Percentiles rank a stretch among this genome's conserved stretches.
Evolutionary conservation across 2,797 vertebrate genomes (phyloP).

Genomic region (Anableps anableps): DNA sequence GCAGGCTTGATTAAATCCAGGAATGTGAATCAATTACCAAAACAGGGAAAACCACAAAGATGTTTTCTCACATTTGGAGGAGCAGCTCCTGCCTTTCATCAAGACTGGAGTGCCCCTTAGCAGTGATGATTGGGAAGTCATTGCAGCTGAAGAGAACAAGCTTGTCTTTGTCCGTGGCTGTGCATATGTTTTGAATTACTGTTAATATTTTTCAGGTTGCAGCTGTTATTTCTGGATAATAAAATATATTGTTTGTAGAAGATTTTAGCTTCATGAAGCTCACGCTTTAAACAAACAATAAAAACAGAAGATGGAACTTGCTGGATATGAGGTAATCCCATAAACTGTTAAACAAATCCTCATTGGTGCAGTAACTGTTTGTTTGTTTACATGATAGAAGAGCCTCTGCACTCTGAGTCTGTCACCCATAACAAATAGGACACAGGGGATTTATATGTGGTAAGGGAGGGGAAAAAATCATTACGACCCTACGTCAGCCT

Average conservation of each 20-base stretch:
- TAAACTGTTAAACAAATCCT: slow-evolving; percentile 45
- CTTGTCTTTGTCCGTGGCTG: slow-evolving; percentile 71
- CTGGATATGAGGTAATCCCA: slow-evolving; percentile 20
- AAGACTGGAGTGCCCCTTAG: slow-evolving; percentile 39
- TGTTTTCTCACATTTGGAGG: slow-evolving; percentile 59
- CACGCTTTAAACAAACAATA: slow-evolving; percentile 16
- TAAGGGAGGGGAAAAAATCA: slow-evolving; percentile 46
- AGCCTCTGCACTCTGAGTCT: slow-evolving; percentile 34
- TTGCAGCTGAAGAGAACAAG: slow-evolving; percentile 55
- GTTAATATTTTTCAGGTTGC: slow-evolving; percentile 65
- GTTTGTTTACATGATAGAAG: slow-evolving; percentile 67
- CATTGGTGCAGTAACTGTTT: slow-evolving; percentile 57
- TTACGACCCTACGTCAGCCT: slow-evolving; percentile 52
- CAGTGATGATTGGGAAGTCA: slow-evolving; percentile 54
- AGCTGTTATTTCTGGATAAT: slow-evolving; percentile 25
- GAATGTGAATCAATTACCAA: slow-evolving; percentile 56
- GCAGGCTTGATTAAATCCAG: slow-evolving; percentile 68
- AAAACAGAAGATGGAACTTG: not conserved
- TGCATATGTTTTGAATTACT: slow-evolving; percentile 69
- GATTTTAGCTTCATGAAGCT: slow-evolving; percentile 22
- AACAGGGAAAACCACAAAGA: slow-evolving; percentile 59
- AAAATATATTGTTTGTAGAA: slow-evolving; percentile 29
- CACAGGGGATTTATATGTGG: slow-evolving; percentile 46
- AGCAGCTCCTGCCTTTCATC: slow-evolving; percentile 56
- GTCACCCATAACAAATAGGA: slow-evolving; percentile 62